These are phyloP conservation scores for Cossypha heuglini DNA, from an alignment of 2,797 vertebrate genomes.

Conservation along the genomic window DNA sequence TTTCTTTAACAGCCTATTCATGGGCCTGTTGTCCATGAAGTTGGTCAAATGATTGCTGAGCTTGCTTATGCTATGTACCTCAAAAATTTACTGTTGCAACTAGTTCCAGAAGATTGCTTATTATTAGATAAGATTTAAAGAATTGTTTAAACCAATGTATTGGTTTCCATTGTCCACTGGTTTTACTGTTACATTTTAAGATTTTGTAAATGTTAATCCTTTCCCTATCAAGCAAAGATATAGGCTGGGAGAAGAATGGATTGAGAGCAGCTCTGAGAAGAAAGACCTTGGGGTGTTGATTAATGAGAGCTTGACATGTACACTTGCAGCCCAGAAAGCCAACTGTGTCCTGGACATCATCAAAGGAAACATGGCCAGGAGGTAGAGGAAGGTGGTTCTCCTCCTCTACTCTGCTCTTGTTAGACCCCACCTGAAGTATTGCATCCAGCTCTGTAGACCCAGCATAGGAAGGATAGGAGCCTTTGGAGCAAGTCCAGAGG, in stretches of 20 bases:
- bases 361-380: neutral
- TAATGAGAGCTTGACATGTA: fast-evolving
- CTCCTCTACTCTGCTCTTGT: neutral
- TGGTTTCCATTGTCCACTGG: neutral
- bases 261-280: neutral
- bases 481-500: neutral
- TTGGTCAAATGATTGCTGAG: neutral
- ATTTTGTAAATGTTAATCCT: neutral
- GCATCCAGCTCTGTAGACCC: neutral
- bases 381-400: neutral
- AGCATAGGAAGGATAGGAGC: neutral
- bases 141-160: neutral
- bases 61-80: neutral
- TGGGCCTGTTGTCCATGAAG: neutral
- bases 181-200: neutral
- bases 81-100: neutral
- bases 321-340: neutral
- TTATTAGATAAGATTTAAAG: neutral
- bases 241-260: neutral
- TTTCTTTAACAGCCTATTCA: neutral
- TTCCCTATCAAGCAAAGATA: neutral
- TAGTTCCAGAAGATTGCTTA: neutral
- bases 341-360: neutral
- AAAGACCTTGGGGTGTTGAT: neutral
- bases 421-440: fast-evolving